Percentiles rank a stretch among this genome's conserved stretches.
Evolutionary conservation across 2,888 invertebrate genomes (phyloP).

Genomic region (Chalcis sispes): DNA sequence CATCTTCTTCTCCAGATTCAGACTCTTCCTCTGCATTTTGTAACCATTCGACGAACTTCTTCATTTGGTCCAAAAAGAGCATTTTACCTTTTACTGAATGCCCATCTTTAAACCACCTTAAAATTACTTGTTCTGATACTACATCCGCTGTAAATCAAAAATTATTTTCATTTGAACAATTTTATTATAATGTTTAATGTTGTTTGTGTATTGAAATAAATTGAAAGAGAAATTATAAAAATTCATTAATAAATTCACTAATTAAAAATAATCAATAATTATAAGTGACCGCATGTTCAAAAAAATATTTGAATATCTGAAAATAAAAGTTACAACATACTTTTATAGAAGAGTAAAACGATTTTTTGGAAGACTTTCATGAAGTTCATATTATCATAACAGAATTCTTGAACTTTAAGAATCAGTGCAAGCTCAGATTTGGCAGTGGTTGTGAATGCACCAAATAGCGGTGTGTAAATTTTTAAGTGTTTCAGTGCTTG

Average conservation of each 20-base stretch:
- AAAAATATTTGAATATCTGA: conserved; percentile 24
- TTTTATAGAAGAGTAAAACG: conserved; percentile 96
- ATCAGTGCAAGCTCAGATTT: conserved; percentile 93
- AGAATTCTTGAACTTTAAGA: conserved; percentile 96
- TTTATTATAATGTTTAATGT: not conserved
- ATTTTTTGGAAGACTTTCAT: conserved; percentile 99
- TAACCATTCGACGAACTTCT: conserved; percentile 97
- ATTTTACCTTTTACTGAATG: conserved; percentile 96
- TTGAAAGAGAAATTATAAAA: not conserved
- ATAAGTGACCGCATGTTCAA: not conserved
- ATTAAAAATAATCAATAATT: conserved; percentile 3
- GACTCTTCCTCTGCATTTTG: conserved; percentile 95
- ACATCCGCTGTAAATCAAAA: conserved; percentile 88
- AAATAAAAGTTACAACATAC: conserved; percentile 76
- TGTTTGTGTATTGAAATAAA: not conserved
- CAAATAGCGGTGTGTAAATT: conserved; percentile 90
- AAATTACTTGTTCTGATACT: conserved; percentile 94
- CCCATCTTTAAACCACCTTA: conserved; percentile 97
- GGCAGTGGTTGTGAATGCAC: conserved; percentile 90
- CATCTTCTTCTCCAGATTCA: conserved; percentile 79
- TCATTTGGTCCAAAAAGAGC: conserved; percentile 99
- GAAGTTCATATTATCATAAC: conserved; percentile 99
- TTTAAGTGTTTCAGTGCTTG: conserved; percentile 95
- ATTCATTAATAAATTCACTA: not conserved
- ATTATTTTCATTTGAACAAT: too few species aligned